Evolutionary conservation across 2,113 vertebrate genomes (phyloP).

Genomic region (Actinemys pallida): DNA sequence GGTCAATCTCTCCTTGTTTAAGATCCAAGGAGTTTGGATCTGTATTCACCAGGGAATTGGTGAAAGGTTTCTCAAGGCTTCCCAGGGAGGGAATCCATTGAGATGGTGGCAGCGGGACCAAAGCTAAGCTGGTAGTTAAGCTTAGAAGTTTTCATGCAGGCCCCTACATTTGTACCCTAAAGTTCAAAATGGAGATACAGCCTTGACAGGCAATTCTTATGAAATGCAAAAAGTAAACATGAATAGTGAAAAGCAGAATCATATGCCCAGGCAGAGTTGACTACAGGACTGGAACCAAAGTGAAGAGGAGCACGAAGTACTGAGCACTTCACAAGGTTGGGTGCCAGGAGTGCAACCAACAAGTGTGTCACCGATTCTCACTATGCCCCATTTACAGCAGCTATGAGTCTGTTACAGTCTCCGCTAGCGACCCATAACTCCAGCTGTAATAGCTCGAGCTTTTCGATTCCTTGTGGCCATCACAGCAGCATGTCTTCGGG

Average conservation of each 20-base stretch:
- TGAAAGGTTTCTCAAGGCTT: no score
- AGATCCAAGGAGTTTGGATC: no score
- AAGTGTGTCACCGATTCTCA: not conserved
- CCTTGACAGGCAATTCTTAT: not conserved
- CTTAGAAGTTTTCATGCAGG: no score
- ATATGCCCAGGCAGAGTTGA: not conserved
- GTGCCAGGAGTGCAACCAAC: not conserved
- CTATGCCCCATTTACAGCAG: not conserved
- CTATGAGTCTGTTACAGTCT: not conserved
- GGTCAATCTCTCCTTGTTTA: no score
- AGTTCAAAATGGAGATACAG: no score
- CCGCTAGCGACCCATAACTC: not conserved
- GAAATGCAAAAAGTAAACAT: not conserved
- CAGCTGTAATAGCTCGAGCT: rapidly evolving
- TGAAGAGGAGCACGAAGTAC: not conserved
- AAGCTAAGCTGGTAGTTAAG: no score
- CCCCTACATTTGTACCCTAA: no score
- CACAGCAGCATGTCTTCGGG: not conserved
- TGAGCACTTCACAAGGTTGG: not conserved
- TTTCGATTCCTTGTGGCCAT: not conserved
- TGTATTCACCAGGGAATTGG: no score
- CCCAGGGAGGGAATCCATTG: no score
- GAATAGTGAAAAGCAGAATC: not conserved
- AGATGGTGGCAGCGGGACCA: no score
- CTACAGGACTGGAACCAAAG: not conserved